Evolutionary conservation across 2,797 vertebrate species (phyloP).

Genomic region (Acrocephalus scirpaceus): DNA sequence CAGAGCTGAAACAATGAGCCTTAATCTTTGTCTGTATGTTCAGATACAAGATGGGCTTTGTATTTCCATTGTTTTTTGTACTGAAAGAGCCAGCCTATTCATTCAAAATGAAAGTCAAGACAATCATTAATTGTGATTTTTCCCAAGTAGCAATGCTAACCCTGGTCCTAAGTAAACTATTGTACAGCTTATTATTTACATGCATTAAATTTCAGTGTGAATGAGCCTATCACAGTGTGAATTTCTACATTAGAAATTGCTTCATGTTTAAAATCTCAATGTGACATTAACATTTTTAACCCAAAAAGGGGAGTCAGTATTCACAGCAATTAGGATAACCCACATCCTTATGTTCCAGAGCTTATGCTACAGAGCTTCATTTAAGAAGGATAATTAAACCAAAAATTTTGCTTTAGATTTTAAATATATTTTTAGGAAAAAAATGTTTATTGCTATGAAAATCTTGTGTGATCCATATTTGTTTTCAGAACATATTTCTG

Average conservation of each 20-base stretch:
- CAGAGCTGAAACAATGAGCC: not conserved
- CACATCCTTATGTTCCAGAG: not conserved
- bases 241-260: not conserved
- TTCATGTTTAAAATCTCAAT: not conserved
- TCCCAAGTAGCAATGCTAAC: not conserved
- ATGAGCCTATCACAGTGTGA: not conserved
- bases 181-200: not conserved
- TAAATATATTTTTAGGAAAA: not conserved
- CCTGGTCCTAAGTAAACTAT: not conserved
- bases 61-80: not conserved
- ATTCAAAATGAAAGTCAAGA: not conserved
- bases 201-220: not conserved
- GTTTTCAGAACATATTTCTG: slow-evolving; percentile 56
- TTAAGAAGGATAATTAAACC: not conserved
- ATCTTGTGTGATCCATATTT: slow-evolving; percentile 37
- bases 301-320: not conserved
- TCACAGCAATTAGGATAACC: not conserved
- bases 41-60: not conserved
- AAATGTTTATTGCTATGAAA: not conserved
- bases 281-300: not conserved
- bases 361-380: not conserved
- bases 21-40: not conserved
- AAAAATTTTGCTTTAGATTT: not conserved
- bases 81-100: not conserved
- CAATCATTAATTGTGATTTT: slow-evolving; percentile 19